Evolutionary conservation across 2,113 vertebrate genomes (phyloP).

Genomic region (Muscicapa adusta): DNA sequence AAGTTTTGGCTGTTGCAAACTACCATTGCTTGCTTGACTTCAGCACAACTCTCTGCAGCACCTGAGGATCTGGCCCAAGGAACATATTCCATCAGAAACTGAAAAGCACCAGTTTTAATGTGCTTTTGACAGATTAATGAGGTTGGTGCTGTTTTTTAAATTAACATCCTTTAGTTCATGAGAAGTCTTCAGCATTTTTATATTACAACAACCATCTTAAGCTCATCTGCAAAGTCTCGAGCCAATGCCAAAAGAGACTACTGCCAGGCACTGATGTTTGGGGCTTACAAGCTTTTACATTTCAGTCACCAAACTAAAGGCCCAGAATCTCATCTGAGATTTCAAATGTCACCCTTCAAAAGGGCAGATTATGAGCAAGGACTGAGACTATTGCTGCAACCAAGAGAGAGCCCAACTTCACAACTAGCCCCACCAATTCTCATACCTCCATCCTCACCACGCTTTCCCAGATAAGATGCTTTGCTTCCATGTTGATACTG

Average conservation of each 20-base stretch:
- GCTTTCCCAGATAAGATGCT: neutral
- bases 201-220: neutral
- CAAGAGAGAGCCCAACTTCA: neutral
- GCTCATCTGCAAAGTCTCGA: neutral
- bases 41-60: neutral
- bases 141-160: neutral
- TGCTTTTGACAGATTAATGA: slow-evolving; percentile 39
- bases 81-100: neutral
- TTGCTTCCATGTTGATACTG: neutral
- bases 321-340: neutral
- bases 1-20: neutral
- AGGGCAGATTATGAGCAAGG: neutral
- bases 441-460: neutral
- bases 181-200: neutral
- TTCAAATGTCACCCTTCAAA: neutral
- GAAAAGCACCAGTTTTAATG: slow-evolving; percentile 43
- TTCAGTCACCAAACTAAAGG: neutral
- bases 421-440: neutral
- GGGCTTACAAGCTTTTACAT: neutral
- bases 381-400: neutral
- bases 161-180: slow-evolving; percentile 8
- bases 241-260: neutral
- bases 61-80: neutral
- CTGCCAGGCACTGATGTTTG: neutral
- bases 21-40: neutral